phyloP scores from a whole-genome alignment of 1,140 invertebrate genomes.

The Cecropterus lyciades region DNA sequence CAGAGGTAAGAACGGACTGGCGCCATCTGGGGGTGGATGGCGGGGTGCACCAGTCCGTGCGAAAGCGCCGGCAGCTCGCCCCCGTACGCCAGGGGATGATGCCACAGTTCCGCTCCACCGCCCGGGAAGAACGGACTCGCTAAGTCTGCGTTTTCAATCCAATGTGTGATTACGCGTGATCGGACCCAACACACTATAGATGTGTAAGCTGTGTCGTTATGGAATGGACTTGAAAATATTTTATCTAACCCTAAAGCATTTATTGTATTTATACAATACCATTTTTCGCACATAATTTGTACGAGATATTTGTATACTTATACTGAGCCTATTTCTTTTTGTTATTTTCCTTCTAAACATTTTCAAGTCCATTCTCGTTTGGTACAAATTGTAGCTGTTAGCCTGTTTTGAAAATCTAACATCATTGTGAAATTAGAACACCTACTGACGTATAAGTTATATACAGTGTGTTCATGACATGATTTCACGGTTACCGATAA shows the following conservation, averaged over 20 bases:
- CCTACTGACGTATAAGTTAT: constrained; percentile 57
- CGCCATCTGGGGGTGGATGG: constrained; percentile 98
- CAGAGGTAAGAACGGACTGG: constrained; percentile 97
- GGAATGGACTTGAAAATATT: constrained; percentile 23
- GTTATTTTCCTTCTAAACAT: constrained; percentile 4
- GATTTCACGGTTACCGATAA: constrained; percentile 47
- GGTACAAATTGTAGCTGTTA: constrained; percentile 26
- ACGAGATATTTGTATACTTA: too few species aligned
- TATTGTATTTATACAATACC: too few species aligned
- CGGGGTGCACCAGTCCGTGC: constrained; percentile 96
- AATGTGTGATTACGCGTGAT: constrained; percentile 10
- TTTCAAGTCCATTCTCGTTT: constrained; percentile 14
- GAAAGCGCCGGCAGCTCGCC: constrained; percentile 93
- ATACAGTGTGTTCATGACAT: constrained; percentile 68
- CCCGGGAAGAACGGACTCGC: constrained; percentile 97
- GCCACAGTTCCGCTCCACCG: constrained; percentile 94
- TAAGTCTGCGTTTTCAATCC: constrained; percentile 87
- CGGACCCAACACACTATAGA: constrained; percentile 3
- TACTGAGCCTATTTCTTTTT: not conserved
- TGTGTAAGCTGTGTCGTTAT: constrained; percentile 30
- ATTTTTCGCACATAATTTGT: too few species aligned
- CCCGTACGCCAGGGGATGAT: constrained; percentile 93
- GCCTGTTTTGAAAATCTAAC: constrained; percentile 16
- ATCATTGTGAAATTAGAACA: constrained; percentile 45
- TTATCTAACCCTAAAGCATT: too few species aligned